These are phyloP conservation scores for Struthio camelus DNA, from an alignment of 2,113 vertebrate genomes.

Conservation along the genomic window DNA sequence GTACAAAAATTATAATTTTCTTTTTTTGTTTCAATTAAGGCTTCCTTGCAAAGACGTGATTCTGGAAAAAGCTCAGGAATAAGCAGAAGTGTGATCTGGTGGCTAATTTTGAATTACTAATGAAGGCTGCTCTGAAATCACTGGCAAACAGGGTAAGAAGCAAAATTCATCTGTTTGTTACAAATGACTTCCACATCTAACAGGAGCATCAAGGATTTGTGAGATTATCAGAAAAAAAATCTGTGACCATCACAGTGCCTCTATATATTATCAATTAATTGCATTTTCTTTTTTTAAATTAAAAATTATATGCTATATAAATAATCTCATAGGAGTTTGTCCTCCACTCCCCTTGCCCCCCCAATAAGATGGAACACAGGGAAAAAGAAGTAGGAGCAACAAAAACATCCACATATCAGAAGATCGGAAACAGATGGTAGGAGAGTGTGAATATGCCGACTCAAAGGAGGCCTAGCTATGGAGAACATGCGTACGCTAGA, in stretches of 20 bases:
- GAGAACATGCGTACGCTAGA: neutral
- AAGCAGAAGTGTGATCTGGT: neutral
- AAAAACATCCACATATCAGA: neutral
- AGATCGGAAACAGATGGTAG: neutral
- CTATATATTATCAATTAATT: neutral
- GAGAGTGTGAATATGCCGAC: neutral
- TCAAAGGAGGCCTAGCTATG: neutral
- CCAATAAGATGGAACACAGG: neutral
- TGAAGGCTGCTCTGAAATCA: neutral
- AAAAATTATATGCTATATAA: neutral
- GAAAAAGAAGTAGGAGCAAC: neutral
- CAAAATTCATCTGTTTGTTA: neutral
- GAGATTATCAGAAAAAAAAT: neutral
- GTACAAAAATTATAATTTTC: accelerated
- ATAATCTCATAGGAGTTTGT: neutral
- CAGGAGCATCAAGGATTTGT: neutral
- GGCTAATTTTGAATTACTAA: neutral
- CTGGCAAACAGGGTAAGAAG: neutral
- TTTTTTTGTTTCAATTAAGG: neutral
- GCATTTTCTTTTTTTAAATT: neutral
- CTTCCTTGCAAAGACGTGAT: neutral
- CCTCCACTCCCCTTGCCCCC: neutral
- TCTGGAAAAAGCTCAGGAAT: neutral
- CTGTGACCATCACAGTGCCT: neutral
- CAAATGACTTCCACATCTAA: neutral